phyloP scores from a whole-genome alignment of 2,113 vertebrate species.

The Peromyscus leucopus region DNA sequence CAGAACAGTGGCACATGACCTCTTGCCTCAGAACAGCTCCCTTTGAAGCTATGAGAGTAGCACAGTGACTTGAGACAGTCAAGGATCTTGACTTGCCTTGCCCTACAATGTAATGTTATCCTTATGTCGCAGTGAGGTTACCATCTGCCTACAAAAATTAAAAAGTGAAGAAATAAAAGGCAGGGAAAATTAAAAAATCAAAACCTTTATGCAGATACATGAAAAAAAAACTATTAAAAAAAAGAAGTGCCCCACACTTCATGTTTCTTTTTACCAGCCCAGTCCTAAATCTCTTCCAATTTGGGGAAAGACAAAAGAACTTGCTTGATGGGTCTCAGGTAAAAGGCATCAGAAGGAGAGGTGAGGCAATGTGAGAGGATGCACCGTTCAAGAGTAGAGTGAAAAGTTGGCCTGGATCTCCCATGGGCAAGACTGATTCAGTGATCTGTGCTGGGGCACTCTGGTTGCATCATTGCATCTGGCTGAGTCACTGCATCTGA shows the following conservation, averaged over 20 bases:
- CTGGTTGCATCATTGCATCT: too few species aligned
- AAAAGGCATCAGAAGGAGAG: fast-evolving
- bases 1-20: background rate
- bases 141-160: background rate
- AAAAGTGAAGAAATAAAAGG: background rate
- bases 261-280: fast-evolving
- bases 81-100: background rate
- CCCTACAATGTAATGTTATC: background rate
- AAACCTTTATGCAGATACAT: background rate
- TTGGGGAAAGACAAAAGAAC: background rate
- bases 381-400: background rate
- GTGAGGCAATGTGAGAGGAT: background rate
- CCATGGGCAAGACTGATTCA: background rate
- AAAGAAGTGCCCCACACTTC: background rate
- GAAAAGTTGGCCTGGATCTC: background rate
- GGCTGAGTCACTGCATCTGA: too few species aligned
- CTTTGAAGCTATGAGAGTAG: background rate
- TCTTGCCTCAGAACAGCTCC: background rate
- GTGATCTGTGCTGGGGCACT: fast-evolving
- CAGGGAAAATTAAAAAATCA: background rate
- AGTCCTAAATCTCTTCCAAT: background rate
- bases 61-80: background rate
- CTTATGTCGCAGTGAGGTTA: background rate
- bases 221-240: background rate
- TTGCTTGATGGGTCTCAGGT: background rate